Base-by-base conservation (phyloP, 2,888 invertebrate genomes). In the Bugula neritina region DNA sequence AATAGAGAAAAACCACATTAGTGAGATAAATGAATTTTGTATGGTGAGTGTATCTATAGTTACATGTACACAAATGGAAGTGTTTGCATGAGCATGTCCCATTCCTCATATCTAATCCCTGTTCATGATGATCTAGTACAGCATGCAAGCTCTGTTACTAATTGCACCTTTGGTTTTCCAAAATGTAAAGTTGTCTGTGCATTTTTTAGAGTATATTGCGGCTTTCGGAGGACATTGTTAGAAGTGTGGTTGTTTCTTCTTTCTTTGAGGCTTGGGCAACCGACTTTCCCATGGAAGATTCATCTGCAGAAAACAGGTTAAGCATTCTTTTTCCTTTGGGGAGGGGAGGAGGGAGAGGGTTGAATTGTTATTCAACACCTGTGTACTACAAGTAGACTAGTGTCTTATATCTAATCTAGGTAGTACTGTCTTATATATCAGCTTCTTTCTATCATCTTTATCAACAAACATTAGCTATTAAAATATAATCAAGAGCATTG, bases 1-100 rank as follows among this genome's bases (percentile, higher is more conserved):
- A 34, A 25, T 63, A 3, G 63, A 63, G 63, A 63, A 63, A 31
- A 63, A 63, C n/a, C 63, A 29, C 31, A 31, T 63, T 2, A 63
- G 5, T 31, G 34, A 63, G 31, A 63, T 63, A 2, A 63, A 63
- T 31, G 63, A 63, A 31, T 63, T 63, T n/a, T 63, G 63, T n/a
- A 21, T 25, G 63, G 63, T 63, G n/a, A 17, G n/a, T 55, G 3
- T 13, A 13, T 13, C 55, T 5, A n/a, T 55, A 55, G 21, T 17
- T 17, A 55, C 23, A 5, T 55, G n/a, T n/a, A n/a, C n/a, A 55
- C 23, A n/a, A 23, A n/a, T 55, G 17, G 21, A 23, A 23, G 5
- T 55, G 55, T n/a, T 27, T 29, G 63, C 10, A 63, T 13, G 1
- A 13, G 63, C 27, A 63, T 63, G 31, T 13, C 27, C 5, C 5